phyloP scores from a whole-genome alignment of 2,888 invertebrate species.

The Syrphus vitripennis region DNA sequence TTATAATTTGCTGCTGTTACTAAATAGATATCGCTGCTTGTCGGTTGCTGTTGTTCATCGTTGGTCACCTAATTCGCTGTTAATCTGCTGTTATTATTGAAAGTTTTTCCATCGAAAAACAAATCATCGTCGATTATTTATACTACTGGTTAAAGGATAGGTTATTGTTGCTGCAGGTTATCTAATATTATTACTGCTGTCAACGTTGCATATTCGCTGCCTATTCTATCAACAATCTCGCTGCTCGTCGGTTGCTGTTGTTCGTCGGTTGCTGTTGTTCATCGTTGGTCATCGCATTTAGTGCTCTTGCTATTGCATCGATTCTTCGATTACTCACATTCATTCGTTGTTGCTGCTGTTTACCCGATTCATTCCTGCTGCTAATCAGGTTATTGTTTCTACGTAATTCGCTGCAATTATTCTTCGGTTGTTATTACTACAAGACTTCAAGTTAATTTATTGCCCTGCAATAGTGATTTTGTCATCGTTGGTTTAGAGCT shows the following conservation, averaged over 20 bases:
- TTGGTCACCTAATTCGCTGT: not conserved
- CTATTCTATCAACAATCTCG: not conserved
- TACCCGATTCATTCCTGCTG: too few species aligned
- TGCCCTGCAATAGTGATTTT: too few species aligned
- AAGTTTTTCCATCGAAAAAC: not conserved
- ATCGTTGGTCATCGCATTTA: not conserved
- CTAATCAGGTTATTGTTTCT: too few species aligned
- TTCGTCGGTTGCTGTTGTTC: not conserved
- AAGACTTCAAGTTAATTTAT: not conserved
- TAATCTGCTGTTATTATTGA: not conserved
- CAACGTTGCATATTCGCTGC: not conserved
- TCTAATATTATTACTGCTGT: not conserved
- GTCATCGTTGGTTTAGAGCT: too few species aligned
- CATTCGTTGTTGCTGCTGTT: too few species aligned
- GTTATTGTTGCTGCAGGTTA: too few species aligned
- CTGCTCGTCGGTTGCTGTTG: not conserved
- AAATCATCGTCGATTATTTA: too few species aligned
- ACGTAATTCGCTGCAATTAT: not conserved
- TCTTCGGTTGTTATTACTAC: not conserved
- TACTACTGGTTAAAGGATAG: too few species aligned
- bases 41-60: not conserved
- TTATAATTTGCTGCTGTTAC: too few species aligned
- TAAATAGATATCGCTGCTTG: not conserved
- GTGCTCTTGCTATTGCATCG: too few species aligned
- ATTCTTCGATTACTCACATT: too few species aligned